Conservation (phyloP, 2,888 invertebrate genomes). For the Sesamia inferens region DNA sequence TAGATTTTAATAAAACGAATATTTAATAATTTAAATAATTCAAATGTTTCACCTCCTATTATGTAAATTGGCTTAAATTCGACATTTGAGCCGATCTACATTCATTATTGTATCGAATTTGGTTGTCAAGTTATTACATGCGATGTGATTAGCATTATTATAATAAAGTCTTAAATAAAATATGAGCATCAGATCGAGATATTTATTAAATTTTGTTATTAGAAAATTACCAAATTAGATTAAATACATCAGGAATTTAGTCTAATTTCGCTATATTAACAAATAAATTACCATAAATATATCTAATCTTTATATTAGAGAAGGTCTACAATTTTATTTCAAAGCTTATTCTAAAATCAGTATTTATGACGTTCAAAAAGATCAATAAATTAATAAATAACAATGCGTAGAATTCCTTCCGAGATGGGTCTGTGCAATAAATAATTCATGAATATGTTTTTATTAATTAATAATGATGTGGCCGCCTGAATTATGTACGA, state of each 20-base stretch:
- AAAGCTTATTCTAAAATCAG: slow-evolving; percentile 49
- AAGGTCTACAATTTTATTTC: slow-evolving; percentile 50
- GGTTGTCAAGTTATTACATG: slow-evolving; percentile 69
- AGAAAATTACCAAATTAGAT: not conserved
- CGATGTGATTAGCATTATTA: slow-evolving; percentile 73
- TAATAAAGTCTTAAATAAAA: slow-evolving; percentile 56
- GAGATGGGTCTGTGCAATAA: slow-evolving; percentile 72
- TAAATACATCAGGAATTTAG: slow-evolving; percentile 2
- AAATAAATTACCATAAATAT: slow-evolving; percentile 33
- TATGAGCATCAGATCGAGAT: slow-evolving; percentile 50
- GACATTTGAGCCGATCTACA: slow-evolving; percentile 75
- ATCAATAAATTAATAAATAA: slow-evolving; percentile 79
- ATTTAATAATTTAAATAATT: slow-evolving; percentile 71
- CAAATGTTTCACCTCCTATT: slow-evolving; percentile 73
- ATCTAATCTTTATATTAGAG: slow-evolving; percentile 36
- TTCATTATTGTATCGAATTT: slow-evolving; percentile 77
- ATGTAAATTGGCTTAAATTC: slow-evolving; percentile 74
- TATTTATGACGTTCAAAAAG: slow-evolving; percentile 76
- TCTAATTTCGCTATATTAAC: slow-evolving; percentile 32
- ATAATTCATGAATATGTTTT: slow-evolving; percentile 85
- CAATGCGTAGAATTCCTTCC: slow-evolving; percentile 75
- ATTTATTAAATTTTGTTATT: slow-evolving; percentile 37
- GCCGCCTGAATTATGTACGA: slow-evolving; percentile 68
- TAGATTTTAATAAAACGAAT: slow-evolving; percentile 68
- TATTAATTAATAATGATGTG: slow-evolving; percentile 85